Conservation (phyloP, 2,113 vertebrate genomes). For the Eudyptes chrysolophus region DNA sequence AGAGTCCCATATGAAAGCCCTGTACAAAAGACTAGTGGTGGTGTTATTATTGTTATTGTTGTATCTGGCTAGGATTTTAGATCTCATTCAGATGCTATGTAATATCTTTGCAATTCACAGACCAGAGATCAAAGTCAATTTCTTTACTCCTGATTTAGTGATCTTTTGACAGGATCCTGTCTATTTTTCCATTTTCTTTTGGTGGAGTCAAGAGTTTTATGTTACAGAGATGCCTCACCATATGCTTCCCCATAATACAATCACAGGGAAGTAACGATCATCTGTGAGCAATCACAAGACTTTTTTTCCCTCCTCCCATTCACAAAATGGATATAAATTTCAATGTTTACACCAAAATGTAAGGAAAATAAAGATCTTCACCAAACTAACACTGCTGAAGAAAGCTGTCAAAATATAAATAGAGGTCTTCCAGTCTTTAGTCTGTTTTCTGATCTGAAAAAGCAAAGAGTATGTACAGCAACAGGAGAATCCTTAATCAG, state of each 20-base stretch:
- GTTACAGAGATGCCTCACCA: background rate
- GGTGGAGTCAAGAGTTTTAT: background rate
- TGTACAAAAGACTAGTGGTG: background rate
- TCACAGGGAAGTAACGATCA: background rate
- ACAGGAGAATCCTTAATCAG: background rate
- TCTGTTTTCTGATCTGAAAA: background rate
- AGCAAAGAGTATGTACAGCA: background rate
- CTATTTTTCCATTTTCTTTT: background rate
- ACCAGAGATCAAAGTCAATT: background rate
- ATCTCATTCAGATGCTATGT: background rate
- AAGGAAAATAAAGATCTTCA: background rate
- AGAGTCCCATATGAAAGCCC: background rate
- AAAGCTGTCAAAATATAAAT: background rate
- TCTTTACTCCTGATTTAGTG: background rate
- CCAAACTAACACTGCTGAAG: background rate
- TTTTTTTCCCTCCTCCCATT: background rate
- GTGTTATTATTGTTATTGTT: background rate
- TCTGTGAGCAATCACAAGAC: background rate
- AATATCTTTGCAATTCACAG: background rate
- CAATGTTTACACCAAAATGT: background rate
- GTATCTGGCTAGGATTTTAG: background rate
- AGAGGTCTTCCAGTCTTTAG: background rate
- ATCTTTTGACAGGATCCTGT: background rate
- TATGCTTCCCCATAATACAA: background rate
- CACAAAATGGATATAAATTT: background rate